These are phyloP conservation scores for Agriopis aurantiaria DNA, from an alignment of 2,888 invertebrate genomes.

Conservation along the genomic window DNA sequence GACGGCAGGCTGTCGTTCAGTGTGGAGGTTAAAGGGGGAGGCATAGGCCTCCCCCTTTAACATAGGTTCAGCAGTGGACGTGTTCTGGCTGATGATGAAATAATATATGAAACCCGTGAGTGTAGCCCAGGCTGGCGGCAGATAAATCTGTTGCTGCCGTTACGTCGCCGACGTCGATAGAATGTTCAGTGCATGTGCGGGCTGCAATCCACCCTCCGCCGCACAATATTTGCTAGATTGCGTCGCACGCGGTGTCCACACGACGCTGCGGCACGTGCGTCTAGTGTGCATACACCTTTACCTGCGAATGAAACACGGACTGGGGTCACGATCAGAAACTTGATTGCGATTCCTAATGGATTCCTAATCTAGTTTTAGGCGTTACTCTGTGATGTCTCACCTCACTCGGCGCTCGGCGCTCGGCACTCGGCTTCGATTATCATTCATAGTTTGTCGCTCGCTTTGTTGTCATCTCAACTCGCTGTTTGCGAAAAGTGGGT, in stretches of 20 bases:
- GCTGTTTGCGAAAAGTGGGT: neutral
- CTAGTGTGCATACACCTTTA: neutral
- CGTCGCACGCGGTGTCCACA: too few relatives aligned
- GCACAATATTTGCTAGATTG: neutral
- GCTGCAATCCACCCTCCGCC: neutral
- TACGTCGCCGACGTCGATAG: too few relatives aligned
- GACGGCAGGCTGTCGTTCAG: too few relatives aligned
- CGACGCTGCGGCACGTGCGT: neutral
- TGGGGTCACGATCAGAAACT: constrained; percentile 7
- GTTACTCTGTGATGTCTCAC: neutral
- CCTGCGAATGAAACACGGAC: neutral
- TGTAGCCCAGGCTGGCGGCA: neutral
- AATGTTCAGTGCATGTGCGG: too few relatives aligned
- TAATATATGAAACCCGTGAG: neutral
- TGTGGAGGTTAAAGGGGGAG: too few relatives aligned
- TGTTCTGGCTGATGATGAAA: too few relatives aligned
- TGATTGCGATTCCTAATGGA: constrained; percentile 19
- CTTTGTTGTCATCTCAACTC: neutral
- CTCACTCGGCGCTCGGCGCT: neutral
- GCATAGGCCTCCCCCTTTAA: too few relatives aligned
- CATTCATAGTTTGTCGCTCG: neutral
- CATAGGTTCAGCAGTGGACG: too few relatives aligned
- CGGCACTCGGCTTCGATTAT: neutral
- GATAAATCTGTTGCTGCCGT: neutral
- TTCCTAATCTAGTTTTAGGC: constrained; percentile 13